Conservation (phyloP, 2,888 invertebrate species). For the Exocentrus adspersus region DNA sequence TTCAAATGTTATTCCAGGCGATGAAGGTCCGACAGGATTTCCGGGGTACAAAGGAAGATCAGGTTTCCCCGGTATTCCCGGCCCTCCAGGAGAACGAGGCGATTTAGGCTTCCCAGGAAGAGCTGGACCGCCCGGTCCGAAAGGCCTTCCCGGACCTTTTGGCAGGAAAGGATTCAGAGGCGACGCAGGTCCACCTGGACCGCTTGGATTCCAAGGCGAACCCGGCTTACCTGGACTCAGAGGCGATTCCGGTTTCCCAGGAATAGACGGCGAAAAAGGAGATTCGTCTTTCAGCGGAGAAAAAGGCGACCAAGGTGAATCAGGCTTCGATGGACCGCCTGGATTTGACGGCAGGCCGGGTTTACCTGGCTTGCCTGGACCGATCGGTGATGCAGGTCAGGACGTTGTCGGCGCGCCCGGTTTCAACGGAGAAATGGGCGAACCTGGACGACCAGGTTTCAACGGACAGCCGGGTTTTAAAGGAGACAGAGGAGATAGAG, state of each 20-base stretch:
- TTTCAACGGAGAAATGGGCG: constrained; percentile 64
- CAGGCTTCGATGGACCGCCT: constrained; percentile 48
- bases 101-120: constrained; percentile 56
- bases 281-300: constrained; percentile 71
- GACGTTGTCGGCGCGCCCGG: constrained; percentile 70
- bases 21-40: constrained; percentile 61
- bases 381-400: constrained; percentile 54
- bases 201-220: constrained; percentile 45
- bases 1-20: constrained; percentile 39
- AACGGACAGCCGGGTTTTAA: constrained; percentile 72
- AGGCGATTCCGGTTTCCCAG: constrained; percentile 62
- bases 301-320: constrained; percentile 68
- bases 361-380: constrained; percentile 65
- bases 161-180: constrained; percentile 59
- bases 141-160: constrained; percentile 49
- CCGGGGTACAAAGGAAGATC: constrained; percentile 56
- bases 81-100: constrained; percentile 65
- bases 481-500: constrained; percentile 70
- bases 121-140: constrained; percentile 59
- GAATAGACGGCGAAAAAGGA: constrained; percentile 64
- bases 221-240: constrained; percentile 57
- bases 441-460: constrained; percentile 68
- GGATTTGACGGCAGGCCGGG: constrained; percentile 50
- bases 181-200: constrained; percentile 62
- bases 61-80: constrained; percentile 65